A percentile compares a stretch with the other conserved stretches of the same genome.
These are phyloP conservation scores for Buceros bicornis DNA, from an alignment of 2,797 vertebrate genomes.

Conservation along the genomic window DNA sequence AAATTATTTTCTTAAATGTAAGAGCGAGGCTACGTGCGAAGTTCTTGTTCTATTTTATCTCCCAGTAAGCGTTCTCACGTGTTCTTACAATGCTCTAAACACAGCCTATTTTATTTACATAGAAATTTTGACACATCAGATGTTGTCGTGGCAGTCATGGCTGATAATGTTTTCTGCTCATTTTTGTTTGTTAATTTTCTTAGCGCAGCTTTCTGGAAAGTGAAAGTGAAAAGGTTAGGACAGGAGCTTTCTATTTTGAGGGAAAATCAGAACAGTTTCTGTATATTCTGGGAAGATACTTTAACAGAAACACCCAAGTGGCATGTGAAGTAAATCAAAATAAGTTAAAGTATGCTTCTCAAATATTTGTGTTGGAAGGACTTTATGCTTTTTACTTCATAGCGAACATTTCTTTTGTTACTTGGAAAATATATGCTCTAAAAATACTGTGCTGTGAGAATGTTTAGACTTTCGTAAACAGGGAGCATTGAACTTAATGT, in stretches of 20 bases:
- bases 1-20: not conserved
- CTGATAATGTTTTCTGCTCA: not conserved
- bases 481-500: constrained; percentile 14
- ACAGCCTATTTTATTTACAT: not conserved
- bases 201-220: not conserved
- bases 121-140: not conserved
- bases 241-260: constrained; percentile 28
- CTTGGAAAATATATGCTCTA: constrained; percentile 52
- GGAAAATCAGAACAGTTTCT: not conserved
- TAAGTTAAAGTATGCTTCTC: constrained; percentile 52
- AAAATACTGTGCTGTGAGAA: constrained; percentile 59
- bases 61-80: not conserved
- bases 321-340: constrained; percentile 61
- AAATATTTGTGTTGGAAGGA: constrained; percentile 69
- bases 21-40: not conserved
- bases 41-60: not conserved
- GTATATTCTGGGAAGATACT: constrained; percentile 15
- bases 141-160: not conserved
- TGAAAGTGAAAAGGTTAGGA: not conserved
- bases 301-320: constrained; percentile 20
- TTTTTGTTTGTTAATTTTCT: constrained; percentile 7
- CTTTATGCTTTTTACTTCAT: constrained; percentile 25
- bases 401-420: constrained; percentile 61
- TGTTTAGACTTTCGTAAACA: constrained; percentile 15
- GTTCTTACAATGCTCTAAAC: not conserved